phyloP scores from a whole-genome alignment of 1,140 invertebrate genomes.

The Drosophila baimaii region DNA sequence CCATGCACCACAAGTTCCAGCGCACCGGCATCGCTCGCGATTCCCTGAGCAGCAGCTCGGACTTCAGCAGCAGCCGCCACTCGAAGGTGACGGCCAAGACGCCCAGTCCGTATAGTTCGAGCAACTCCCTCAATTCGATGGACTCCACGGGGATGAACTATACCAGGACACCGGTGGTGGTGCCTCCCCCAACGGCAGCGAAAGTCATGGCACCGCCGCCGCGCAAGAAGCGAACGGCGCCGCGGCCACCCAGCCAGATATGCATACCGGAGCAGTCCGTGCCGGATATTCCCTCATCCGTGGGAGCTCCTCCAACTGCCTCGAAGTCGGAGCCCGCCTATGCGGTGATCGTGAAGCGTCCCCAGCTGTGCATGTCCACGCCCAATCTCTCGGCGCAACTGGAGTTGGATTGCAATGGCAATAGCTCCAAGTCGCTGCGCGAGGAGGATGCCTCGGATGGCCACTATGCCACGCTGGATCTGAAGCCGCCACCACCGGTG shows the following conservation, averaged over 20 bases:
- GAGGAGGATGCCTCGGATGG: constrained; percentile 45
- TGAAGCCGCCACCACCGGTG: constrained; percentile 26
- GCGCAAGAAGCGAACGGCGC: constrained; percentile 80
- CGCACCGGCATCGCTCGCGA: constrained; percentile 70
- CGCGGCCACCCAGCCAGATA: constrained; percentile 78
- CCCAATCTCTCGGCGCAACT: constrained; percentile 66
- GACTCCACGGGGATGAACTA: constrained; percentile 84
- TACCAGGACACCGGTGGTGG: constrained; percentile 65
- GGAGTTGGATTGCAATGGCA: constrained; percentile 58
- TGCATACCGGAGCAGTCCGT: constrained; percentile 74
- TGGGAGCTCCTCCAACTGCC: no score
- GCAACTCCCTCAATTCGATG: constrained; percentile 82
- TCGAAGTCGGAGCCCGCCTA: constrained; percentile 55
- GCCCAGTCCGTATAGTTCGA: constrained; percentile 83
- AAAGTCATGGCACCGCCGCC: constrained; percentile 69
- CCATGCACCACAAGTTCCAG: constrained; percentile 78
- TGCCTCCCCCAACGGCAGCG: constrained; percentile 34
- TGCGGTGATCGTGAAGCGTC: constrained; percentile 67
- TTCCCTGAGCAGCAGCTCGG: constrained; percentile 82
- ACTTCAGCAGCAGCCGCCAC: constrained; percentile 81
- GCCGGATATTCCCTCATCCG: constrained; percentile 37
- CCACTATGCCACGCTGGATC: constrained; percentile 67
- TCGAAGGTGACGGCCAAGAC: constrained; percentile 83
- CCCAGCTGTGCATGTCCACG: constrained; percentile 78
- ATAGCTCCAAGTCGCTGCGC: constrained; percentile 33